Evolutionary conservation across 2,888 invertebrate genomes (phyloP).

Genomic region (Hyposoter didymator): DNA sequence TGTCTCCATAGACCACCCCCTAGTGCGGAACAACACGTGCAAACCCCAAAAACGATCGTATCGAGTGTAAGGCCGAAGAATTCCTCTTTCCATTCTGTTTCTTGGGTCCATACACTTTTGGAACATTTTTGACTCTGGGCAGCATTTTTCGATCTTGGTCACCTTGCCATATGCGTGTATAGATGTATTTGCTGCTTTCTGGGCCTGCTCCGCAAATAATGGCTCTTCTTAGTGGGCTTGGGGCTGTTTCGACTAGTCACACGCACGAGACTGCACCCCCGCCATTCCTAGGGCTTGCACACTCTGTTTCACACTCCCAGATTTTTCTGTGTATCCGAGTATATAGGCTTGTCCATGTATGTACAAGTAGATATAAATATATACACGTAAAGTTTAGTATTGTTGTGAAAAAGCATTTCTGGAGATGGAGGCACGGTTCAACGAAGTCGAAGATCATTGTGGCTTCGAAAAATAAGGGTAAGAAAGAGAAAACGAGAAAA

Average conservation of each 20-base stretch:
- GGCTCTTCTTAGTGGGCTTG: slow-evolving; percentile 56
- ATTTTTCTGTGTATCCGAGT: background rate
- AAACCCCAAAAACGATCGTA: slow-evolving; percentile 68
- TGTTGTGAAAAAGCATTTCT: slow-evolving; percentile 38
- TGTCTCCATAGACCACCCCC: slow-evolving; percentile 60
- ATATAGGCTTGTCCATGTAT: slow-evolving; percentile 1
- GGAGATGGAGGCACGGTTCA: slow-evolving; percentile 53
- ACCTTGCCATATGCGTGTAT: slow-evolving; percentile 2
- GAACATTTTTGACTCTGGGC: slow-evolving; percentile 23
- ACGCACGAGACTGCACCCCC: slow-evolving; percentile 51
- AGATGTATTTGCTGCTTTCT: slow-evolving; percentile 56
- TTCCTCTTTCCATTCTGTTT: slow-evolving; percentile 22
- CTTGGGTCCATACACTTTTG: slow-evolving; percentile 22
- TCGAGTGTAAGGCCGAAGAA: slow-evolving; percentile 48
- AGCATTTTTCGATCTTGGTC: slow-evolving; percentile 25
- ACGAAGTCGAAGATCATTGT: slow-evolving; percentile 67
- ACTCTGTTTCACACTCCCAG: slow-evolving; percentile 54
- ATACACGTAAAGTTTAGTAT: background rate
- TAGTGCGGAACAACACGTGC: slow-evolving; percentile 67
- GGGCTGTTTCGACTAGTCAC: slow-evolving; percentile 56
- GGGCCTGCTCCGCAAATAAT: slow-evolving; percentile 44
- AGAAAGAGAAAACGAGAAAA: slow-evolving; percentile 43
- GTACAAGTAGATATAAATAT: slow-evolving; percentile 8
- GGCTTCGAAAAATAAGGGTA: slow-evolving; percentile 54
- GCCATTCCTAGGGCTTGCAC: slow-evolving; percentile 35